Base-by-base conservation (phyloP, 2,113 vertebrate genomes). In the Amblyopsis rosae region DNA sequence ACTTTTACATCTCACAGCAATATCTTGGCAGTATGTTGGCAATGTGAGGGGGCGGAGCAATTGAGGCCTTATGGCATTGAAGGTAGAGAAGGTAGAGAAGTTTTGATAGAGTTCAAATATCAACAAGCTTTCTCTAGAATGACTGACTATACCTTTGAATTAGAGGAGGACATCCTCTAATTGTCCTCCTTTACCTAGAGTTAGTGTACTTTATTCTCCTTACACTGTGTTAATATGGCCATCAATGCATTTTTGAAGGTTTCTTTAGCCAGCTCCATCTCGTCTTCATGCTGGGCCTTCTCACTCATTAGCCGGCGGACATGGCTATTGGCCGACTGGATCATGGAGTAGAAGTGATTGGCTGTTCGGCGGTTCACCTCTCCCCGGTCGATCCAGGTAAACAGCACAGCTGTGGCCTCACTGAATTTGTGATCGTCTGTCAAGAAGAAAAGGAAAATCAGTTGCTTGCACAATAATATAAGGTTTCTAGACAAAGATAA, bases 261-360 rank as follows among this genome's bases (percentile, higher is more conserved):
- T 57, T 99, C 97, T 62, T 97, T 98, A 63, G 96, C 96, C 75
- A 97, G 95, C 26, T 99, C 96, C 96, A 99, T 95, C 83, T 96
- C 96, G 74, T 97, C 98, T 85, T 99, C 96, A 0, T 99, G 96
- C 33, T 93, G 86, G 0, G 93, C 93, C 77, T 98, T 98, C 89
- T 98, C 96, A 0, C 92, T 93, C 78, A 95, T 91, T 16, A 99
- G 92, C n/a, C 95, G 88, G 65, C 96, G 96, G 74, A 98, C 87
- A 67, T 99, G 97, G 88, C 96, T 97, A 84, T 97, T 98, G 72
- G 96, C 95, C 0, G 96, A 96, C 87, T 99, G 96, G 91, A 99
- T 97, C 97, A 99, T 99, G 73, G 96, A 98, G 86, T 98, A 98
- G 92, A 99, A 98, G 91, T 95, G 97, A 90, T 98, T 99, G 84